Percentiles rank a stretch among this genome's conserved stretches.
Conservation (phyloP, 2,797 vertebrate genomes). For the Sebastes matsubarae region DNA sequence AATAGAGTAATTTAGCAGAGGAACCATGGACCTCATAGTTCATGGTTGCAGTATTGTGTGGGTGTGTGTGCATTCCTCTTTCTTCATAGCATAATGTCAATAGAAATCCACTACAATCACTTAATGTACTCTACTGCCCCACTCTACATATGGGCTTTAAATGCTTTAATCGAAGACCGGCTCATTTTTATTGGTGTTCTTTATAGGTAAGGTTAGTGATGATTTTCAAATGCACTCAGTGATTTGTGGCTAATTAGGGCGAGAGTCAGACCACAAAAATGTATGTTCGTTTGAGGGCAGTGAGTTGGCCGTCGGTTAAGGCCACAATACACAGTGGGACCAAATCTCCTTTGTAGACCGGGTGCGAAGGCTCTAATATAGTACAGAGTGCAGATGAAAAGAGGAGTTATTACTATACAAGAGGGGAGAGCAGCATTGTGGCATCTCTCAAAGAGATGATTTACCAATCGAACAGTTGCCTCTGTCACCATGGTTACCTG, state of each 20-base stretch:
- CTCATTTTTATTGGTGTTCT: constrained; percentile 78
- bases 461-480: constrained; percentile 48
- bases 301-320: constrained; percentile 23
- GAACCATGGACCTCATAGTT: constrained; percentile 38
- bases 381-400: constrained; percentile 44
- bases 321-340: constrained; percentile 14
- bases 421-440: constrained; percentile 43
- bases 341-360: constrained; percentile 1
- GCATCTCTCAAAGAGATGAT: constrained; percentile 48
- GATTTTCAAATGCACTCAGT: constrained; percentile 75
- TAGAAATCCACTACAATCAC: constrained; percentile 71
- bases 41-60: constrained; percentile 42
- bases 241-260: constrained; percentile 73
- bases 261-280: constrained; percentile 61
- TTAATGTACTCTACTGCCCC: constrained; percentile 69
- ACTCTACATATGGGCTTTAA: constrained; percentile 70
- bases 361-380: not conserved
- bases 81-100: constrained; percentile 67
- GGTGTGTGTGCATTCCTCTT: constrained; percentile 32
- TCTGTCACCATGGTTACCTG: constrained; percentile 66
- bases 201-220: constrained; percentile 75
- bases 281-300: constrained; percentile 44
- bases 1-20: constrained; percentile 38
- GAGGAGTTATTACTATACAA: constrained; percentile 40
- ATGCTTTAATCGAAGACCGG: constrained; percentile 70